Percentiles rank a stretch among this genome's conserved stretches.
phyloP scores from a whole-genome alignment of 2,113 vertebrate genomes.

The Syngnathus scovelli region DNA sequence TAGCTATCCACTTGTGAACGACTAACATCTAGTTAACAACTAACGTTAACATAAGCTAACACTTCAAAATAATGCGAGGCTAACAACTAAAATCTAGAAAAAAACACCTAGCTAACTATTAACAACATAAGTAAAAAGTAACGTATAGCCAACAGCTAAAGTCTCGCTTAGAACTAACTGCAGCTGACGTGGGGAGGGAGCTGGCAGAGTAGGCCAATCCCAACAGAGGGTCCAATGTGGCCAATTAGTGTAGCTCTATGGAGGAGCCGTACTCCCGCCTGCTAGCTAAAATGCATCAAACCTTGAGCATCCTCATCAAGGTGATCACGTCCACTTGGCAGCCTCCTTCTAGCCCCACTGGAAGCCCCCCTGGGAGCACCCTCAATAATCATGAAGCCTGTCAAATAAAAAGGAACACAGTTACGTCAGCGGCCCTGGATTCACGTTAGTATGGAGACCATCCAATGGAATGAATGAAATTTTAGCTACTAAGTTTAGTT shows the following conservation, averaged over 20 bases:
- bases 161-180: not conserved
- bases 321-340: not conserved
- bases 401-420: not conserved
- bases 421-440: not conserved
- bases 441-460: not conserved
- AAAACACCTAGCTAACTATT: too few species aligned
- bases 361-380: not conserved
- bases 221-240: not conserved
- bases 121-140: too few species aligned
- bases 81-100: too few species aligned
- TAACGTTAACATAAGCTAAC: too few species aligned
- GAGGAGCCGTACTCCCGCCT: not conserved
- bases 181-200: not conserved
- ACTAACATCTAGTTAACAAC: not conserved
- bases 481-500: not conserved
- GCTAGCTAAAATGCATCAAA: not conserved
- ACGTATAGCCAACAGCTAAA: not conserved
- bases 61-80: too few species aligned
- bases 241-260: not conserved
- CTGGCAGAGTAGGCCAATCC: not conserved
- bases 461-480: not conserved
- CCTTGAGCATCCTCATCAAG: not conserved
- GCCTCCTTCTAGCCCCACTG: not conserved
- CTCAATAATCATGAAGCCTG: not conserved
- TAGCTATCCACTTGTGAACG: not conserved